phyloP scores from a whole-genome alignment of 2,113 vertebrate genomes.

The Psilopsiagon aurifrons region DNA sequence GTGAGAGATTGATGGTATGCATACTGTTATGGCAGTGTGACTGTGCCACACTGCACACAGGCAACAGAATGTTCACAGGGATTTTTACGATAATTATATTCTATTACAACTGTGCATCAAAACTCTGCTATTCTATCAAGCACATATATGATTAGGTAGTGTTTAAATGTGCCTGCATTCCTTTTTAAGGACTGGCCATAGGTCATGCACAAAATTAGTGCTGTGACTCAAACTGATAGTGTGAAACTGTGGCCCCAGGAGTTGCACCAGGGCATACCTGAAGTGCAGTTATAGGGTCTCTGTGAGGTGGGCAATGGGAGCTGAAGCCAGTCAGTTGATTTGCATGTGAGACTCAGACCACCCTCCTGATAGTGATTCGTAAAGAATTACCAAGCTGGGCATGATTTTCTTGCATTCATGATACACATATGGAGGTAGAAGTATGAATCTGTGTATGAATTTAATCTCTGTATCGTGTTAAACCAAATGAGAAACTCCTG shows the following conservation, averaged over 20 bases:
- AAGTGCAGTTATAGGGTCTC: background rate
- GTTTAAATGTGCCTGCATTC: background rate
- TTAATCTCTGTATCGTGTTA: fast-evolving
- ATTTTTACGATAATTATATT: background rate
- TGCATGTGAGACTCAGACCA: background rate
- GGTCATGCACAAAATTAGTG: background rate
- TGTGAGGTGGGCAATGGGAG: fast-evolving
- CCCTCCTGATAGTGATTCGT: background rate
- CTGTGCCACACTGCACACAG: background rate
- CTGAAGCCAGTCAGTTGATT: background rate
- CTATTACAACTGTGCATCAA: background rate
- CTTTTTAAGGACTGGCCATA: background rate
- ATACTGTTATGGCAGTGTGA: background rate
- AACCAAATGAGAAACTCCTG: background rate
- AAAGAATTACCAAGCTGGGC: background rate
- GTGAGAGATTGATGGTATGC: background rate
- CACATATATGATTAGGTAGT: no score
- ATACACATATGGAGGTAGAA: background rate
- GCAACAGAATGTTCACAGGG: background rate
- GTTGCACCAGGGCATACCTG: background rate
- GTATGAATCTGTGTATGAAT: background rate
- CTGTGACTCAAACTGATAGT: fast-evolving
- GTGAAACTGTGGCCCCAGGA: fast-evolving
- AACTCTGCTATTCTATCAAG: background rate
- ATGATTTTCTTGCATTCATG: background rate